Evolutionary conservation across 2,888 invertebrate genomes (phyloP).

Genomic region (Aphidoletes aphidimyza): DNA sequence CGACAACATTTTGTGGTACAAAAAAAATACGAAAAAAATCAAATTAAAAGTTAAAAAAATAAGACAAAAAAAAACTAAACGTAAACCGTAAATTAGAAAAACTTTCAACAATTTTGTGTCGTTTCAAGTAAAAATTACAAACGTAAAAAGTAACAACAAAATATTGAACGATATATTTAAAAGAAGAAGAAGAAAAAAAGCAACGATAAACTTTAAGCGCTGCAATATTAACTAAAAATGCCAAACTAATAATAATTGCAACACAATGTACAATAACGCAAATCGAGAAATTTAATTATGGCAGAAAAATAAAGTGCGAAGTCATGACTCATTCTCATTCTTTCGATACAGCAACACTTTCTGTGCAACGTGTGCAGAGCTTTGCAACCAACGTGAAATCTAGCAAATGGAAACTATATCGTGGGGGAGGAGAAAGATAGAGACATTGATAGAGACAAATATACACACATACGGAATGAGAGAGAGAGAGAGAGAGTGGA

Average conservation of each 20-base stretch:
- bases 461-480: neutral
- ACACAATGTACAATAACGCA: slow-evolving; percentile 5
- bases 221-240: slow-evolving; percentile 1
- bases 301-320: slow-evolving; percentile 39
- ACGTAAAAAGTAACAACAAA: neutral
- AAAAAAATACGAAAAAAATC: neutral
- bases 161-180: neutral
- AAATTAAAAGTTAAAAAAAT: neutral
- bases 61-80: neutral
- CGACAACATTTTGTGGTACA: neutral
- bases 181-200: neutral
- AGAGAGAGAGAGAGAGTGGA: neutral
- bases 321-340: slow-evolving; percentile 25
- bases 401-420: neutral
- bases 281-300: slow-evolving; percentile 34
- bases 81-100: neutral
- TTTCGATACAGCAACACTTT: neutral
- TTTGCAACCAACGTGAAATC: slow-evolving; percentile 27
- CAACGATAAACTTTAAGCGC: neutral
- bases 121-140: neutral
- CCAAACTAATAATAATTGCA: slow-evolving; percentile 42
- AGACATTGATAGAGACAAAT: neutral
- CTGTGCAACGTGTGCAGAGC: neutral
- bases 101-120: neutral
- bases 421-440: neutral